A percentile compares a stretch with the other conserved stretches of the same genome.
These are phyloP conservation scores for Triplophysa yarkandensis DNA, from an alignment of 2,797 vertebrate genomes.

Conservation along the genomic window DNA sequence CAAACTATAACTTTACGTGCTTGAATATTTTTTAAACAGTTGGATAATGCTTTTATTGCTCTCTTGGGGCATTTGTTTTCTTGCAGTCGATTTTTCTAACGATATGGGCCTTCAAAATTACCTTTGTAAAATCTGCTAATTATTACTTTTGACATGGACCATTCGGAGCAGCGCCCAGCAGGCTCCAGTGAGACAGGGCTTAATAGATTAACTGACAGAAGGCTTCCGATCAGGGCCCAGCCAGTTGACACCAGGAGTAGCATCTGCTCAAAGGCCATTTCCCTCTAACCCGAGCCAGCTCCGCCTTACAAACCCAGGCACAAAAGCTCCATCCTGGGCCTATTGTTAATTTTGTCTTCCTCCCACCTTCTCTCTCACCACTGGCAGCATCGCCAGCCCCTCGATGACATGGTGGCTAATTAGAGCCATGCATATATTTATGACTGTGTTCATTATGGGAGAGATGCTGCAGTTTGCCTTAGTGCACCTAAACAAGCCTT, in stretches of 20 bases:
- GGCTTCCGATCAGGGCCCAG: slow-evolving; percentile 66
- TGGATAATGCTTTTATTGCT: background rate
- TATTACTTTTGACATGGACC: slow-evolving; percentile 58
- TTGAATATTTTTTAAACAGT: background rate
- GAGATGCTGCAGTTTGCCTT: slow-evolving; percentile 38
- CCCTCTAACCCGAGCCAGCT: slow-evolving; percentile 71
- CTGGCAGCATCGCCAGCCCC: slow-evolving; percentile 26
- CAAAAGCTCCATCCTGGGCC: slow-evolving; percentile 68
- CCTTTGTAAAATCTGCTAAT: slow-evolving; percentile 51
- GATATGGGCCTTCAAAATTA: slow-evolving; percentile 14
- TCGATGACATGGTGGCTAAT: slow-evolving; percentile 74
- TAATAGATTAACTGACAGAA: slow-evolving; percentile 80
- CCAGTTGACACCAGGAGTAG: slow-evolving; percentile 72
- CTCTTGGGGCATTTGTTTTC: background rate
- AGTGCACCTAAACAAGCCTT: slow-evolving; percentile 37
- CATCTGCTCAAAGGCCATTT: slow-evolving; percentile 85
- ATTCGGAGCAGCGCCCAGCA: slow-evolving; percentile 54
- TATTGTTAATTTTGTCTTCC: slow-evolving; percentile 69
- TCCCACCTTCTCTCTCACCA: slow-evolving; percentile 51
- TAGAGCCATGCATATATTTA: slow-evolving; percentile 84
- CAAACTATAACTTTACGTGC: too few species aligned
- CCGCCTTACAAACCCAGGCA: slow-evolving; percentile 73
- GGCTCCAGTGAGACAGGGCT: slow-evolving; percentile 69
- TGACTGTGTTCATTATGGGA: slow-evolving; percentile 76
- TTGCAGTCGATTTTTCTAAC: slow-evolving; percentile 7